Base-by-base conservation (phyloP, 1,140 invertebrate species). In the Bathynomus jamesi region DNA sequence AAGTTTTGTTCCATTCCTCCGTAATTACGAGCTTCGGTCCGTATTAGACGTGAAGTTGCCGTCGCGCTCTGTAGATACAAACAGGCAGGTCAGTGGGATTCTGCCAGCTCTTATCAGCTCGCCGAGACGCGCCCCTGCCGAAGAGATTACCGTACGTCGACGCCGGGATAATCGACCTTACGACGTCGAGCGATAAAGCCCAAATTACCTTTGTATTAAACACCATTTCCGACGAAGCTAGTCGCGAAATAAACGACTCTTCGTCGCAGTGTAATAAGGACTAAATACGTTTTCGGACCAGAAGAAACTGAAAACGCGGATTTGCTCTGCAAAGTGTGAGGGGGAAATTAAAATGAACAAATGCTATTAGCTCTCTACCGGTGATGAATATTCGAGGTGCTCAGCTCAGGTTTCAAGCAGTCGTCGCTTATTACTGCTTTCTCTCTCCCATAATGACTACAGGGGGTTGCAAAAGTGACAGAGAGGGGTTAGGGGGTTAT, bases 331-430 rank as follows among this genome's bases (percentile, higher is more conserved):
- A 74, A 74, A 70, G 72, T 74, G 72, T 70, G 72, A 74, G 72
- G 69, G 67, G 72, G 72, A 68, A 74, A 74, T 74, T 74, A 74
- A 74, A 74, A 74, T 74, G 72, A 74, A 74, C 72, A 74, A 74
- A 74, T 74, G 72, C 72, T 74, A 70, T 74, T 74, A 74, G 72
- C 72, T 63, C 72, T 66, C 68, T 64, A 74, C 64, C 70, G 70
- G 72, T 74, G 72, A 74, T 74, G 72, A 74, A 74, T 74, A 74
- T 74, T 74, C 72, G 72, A 70, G 72, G 68, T 70, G 70, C 72
- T 70, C 65, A 68, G 72, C 53, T 74, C 72, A 68, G 72, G 72
- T 74, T 74, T 74, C 72, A 74, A 65, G 72, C 72, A 65, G 72
- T 74, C 72, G 62, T 70, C 21, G 63, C 72, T 74, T 68, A 74